Evolutionary conservation across 2,888 invertebrate species (phyloP), one percentile per base, ranked within the genome.

Genomic region (Drosophila quinaria): DNA sequence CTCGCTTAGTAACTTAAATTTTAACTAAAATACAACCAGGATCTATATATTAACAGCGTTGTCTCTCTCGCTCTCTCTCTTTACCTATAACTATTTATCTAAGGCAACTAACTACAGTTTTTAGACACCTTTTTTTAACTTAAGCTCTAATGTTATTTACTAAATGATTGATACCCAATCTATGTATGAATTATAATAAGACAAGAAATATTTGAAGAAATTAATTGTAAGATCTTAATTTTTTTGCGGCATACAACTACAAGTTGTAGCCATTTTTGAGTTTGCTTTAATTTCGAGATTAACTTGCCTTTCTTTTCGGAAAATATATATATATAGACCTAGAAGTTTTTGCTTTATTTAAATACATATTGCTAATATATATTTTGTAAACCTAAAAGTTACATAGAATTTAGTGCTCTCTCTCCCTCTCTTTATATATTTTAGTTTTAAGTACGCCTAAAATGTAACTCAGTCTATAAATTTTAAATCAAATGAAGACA

Each of bases 1-100:
- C 64, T 84, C 80, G 80, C 83, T 82, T 82, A 82, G 85, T 78
- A 81, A 81, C 78, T 74, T 71, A 78, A 79, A 56, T 35, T 17
- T 46, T 11, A 56, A 56, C 19, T 56, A 46, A 44, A 41, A 15
- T 19, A 11, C 15, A 35, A 79, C 64, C 81, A 86, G 81, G 84
- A 87, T 78, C 68, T 54, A 62, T 59, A 62, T 59, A 62, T 60
- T 70, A 77, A 74, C 78, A 33, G 55, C 78, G 65, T 80, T 79
- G 77, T 69, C 80, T 75, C 68, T 74, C 51, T 84, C 46, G 72
- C 64, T 70, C 11, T 3, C 22, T 3, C 22, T 22, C 22, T 25
- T 5, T 25, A 25, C 25, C 25, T 25, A 25, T 60, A 50, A 25
- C 29, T 52, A 44, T 49, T 35, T 63, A 39, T 55, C 61, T 62